Evolutionary conservation across 1,140 invertebrate species (phyloP), one percentile per base, ranked within the genome.

Genomic region (Atta colombica): DNA sequence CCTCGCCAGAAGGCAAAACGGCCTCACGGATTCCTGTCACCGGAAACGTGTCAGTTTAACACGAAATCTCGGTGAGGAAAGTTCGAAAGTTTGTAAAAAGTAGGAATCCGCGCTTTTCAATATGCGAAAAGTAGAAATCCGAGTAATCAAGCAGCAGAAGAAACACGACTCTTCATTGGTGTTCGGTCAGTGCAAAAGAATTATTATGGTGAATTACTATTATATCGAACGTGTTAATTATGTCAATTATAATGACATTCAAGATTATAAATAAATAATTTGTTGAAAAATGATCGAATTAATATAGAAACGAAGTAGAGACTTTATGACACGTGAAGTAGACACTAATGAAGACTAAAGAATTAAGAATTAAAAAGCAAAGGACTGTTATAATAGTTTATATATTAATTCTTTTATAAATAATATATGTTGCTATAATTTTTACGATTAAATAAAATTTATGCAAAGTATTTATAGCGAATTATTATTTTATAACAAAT

Each of bases 21-120:
- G 88, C 85, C 89, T 91, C 90, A 92, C 91, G 92, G 92, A 93
- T 91, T 94, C 89, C 92, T 93, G 91, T 94, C 93, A 93, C 90
- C 92, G 92, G 90, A 94, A 94, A 93, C 92, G 87, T 92, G 90
- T 86, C 93, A 94, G 93, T 94, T 94, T 94, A 93, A 93, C 90
- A 93, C 91, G 92, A 93, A 94, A 93, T 94, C 93, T 93, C 93
- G 93, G 89, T 91, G 91, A 90, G 91, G 86, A 65, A 89, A 92
- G 91, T 92, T 91, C 74, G 68, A 88, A 68, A 75, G 71, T 75
- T 39, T 85, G 75, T 45, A 60, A 74, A 86, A 39, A 86, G 81
- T 80, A 74, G 65, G 18, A 72, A 25, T 25, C 25, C 45, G 10
- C n/a, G 45, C 35, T 69, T 69, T 55, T 49, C 39, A 72, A 74